A percentile compares a stretch with the other conserved stretches of the same genome.
phyloP scores from a whole-genome alignment of 2,888 invertebrate genomes.

The Cheilosia pagana region DNA sequence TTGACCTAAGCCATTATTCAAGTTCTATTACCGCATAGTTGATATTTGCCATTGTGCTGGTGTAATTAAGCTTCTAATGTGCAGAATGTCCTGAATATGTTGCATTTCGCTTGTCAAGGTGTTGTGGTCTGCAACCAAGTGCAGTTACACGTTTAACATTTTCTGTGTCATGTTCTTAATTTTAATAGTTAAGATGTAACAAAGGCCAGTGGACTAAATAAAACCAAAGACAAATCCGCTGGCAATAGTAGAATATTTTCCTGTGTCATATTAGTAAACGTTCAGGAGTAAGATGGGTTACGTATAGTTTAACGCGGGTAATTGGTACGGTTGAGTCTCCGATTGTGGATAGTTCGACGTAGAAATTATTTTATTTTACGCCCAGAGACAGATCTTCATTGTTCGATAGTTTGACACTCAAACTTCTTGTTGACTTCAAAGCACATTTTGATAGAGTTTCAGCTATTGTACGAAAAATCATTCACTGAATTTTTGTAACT shows the following conservation, averaged over 20 bases:
- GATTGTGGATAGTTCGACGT: no score
- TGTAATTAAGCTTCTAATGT: constrained; percentile 38
- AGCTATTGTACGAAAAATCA: no score
- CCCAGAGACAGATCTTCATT: no score
- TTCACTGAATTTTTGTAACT: no score
- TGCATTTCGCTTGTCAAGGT: constrained; percentile 33
- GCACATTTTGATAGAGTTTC: no score
- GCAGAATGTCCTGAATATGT: constrained; percentile 39
- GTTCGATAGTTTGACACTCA: no score
- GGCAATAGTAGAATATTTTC: not conserved
- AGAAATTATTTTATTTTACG: no score
- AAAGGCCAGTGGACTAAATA: not conserved
- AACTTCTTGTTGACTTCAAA: no score
- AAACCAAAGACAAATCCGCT: not conserved
- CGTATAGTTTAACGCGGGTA: not conserved
- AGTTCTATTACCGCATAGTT: constrained; percentile 40
- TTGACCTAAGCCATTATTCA: constrained; percentile 66
- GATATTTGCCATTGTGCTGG: constrained; percentile 29
- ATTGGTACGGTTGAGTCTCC: not conserved
- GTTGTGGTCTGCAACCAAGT: constrained; percentile 19
- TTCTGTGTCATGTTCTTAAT: constrained; percentile 39
- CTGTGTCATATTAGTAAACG: not conserved
- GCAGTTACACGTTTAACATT: constrained; percentile 5
- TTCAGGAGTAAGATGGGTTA: not conserved
- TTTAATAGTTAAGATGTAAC: constrained; percentile 8